These are phyloP conservation scores for Caenorhabditis brenneri DNA, from an alignment of 1,140 invertebrate species.

Conservation along the genomic window DNA sequence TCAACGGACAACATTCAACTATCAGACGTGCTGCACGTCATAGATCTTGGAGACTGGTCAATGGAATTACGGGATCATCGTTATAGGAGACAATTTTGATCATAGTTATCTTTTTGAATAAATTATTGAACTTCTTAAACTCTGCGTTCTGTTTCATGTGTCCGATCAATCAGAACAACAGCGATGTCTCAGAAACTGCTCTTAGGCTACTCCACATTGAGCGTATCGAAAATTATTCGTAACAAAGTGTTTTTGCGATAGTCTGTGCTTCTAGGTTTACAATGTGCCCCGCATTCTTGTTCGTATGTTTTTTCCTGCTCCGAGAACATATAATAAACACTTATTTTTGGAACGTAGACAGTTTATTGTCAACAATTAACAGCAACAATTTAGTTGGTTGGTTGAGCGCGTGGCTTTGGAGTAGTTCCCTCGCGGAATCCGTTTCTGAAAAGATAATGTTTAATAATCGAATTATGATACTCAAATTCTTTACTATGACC, in stretches of 20 bases:
- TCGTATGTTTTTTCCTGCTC: background rate
- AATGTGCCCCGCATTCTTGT: too few species aligned
- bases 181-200: too few species aligned
- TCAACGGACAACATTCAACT: conserved; percentile 30
- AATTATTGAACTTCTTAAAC: conserved; percentile 18
- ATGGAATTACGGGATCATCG: background rate
- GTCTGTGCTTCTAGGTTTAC: too few species aligned
- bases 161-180: too few species aligned
- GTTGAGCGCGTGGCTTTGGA: conserved; percentile 67
- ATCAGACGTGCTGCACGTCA: conserved; percentile 11
- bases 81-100: conserved; percentile 29
- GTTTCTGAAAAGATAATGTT: conserved; percentile 72
- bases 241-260: too few species aligned
- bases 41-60: conserved; percentile 23
- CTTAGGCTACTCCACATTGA: too few species aligned
- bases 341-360: conserved; percentile 36
- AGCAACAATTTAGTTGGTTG: conserved; percentile 48
- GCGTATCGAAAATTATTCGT: too few species aligned
- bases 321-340: background rate
- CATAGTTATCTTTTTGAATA: background rate
- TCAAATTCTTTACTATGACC: too few species aligned
- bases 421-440: conserved; percentile 74
- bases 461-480: too few species aligned
- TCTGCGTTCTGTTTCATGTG: too few species aligned
- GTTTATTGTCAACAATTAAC: conserved; percentile 51